These are phyloP conservation scores for Bergia sp. DNA, from an alignment of 92 coral and sea anemone genomes.

Conservation along the genomic window DNA sequence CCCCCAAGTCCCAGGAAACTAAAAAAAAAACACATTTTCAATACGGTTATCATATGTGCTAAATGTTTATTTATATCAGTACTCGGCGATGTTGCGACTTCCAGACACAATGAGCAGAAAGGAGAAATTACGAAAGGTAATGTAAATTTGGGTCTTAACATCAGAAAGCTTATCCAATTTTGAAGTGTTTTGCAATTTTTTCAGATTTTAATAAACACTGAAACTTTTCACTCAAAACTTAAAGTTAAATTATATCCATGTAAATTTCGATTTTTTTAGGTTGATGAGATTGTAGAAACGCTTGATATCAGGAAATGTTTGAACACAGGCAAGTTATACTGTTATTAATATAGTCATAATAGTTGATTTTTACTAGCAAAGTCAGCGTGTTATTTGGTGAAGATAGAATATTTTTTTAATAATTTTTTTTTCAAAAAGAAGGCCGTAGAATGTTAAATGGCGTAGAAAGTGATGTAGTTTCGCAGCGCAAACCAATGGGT, in stretches of 20 bases:
- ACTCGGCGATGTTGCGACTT: slow-evolving; percentile 92
- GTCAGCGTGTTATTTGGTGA: neutral
- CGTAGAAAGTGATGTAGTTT: too few relatives aligned
- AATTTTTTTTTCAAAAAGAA: too few relatives aligned
- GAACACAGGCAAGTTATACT: slow-evolving; percentile 72
- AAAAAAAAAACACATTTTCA: too few relatives aligned
- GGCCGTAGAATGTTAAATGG: too few relatives aligned
- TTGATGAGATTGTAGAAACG: slow-evolving; percentile 88
- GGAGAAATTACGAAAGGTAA: slow-evolving; percentile 87
- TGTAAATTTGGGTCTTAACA: neutral
- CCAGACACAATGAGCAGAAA: slow-evolving; percentile 86
- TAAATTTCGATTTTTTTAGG: slow-evolving; percentile 52
- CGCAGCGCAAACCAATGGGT: too few relatives aligned
- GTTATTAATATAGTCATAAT: neutral
- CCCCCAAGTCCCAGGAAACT: too few relatives aligned
- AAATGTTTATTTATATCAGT: slow-evolving; percentile 53
- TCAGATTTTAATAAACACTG: neutral
- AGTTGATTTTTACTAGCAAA: neutral
- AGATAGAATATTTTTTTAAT: too few relatives aligned
- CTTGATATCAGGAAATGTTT: slow-evolving; percentile 88
- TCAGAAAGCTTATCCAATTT: too few relatives aligned
- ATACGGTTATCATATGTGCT: too few relatives aligned
- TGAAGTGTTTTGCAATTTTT: neutral
- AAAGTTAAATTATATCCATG: neutral
- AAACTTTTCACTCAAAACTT: too few relatives aligned